These are phyloP conservation scores for Prunella fulvescens DNA, from an alignment of 2,113 vertebrate species.

Conservation along the genomic window DNA sequence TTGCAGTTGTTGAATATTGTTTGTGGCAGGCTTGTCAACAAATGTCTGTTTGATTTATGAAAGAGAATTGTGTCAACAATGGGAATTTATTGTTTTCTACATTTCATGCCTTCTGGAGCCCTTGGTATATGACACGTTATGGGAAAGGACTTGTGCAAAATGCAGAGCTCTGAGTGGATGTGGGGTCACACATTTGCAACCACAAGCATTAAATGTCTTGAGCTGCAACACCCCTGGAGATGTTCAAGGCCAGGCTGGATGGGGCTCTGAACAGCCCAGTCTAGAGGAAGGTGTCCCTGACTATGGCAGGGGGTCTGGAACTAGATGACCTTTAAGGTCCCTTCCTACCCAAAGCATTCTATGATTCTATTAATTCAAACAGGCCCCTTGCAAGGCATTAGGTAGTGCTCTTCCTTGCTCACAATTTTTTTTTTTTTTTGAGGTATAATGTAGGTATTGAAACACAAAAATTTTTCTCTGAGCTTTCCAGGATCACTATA, in stretches of 20 bases:
- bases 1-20: neutral
- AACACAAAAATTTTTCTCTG: neutral
- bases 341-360: neutral
- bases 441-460: neutral
- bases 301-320: neutral
- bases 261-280: neutral
- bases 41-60: conserved; percentile 38
- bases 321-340: neutral
- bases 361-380: neutral
- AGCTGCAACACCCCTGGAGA: neutral
- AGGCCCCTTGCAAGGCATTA: neutral
- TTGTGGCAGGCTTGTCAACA: conserved; percentile 43
- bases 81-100: conserved; percentile 39
- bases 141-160: neutral
- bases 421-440: neutral
- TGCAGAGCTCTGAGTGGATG: neutral
- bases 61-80: conserved; percentile 6
- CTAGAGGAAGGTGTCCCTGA: neutral
- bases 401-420: neutral
- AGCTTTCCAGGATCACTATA: neutral
- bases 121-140: neutral
- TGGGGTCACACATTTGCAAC: neutral
- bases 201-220: neutral
- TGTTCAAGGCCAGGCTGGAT: neutral
- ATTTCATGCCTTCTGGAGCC: conserved; percentile 7